These are phyloP conservation scores for Schizaphis graminum DNA, from an alignment of 2,888 invertebrate species.

Conservation along the genomic window DNA sequence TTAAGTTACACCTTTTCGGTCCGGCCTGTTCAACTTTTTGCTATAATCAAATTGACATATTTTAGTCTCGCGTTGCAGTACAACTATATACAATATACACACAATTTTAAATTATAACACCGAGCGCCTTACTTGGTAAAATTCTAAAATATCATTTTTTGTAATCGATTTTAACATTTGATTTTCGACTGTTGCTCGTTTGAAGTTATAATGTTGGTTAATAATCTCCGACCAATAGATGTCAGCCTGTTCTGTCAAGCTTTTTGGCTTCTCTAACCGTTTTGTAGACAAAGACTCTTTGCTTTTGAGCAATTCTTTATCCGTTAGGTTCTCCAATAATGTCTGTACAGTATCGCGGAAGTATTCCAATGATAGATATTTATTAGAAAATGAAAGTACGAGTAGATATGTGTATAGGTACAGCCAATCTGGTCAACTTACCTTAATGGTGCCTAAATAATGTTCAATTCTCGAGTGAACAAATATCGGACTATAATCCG, in stretches of 20 bases:
- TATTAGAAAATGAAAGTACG: background rate
- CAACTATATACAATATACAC: background rate
- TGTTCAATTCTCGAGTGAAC: constrained; percentile 89
- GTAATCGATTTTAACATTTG: constrained; percentile 83
- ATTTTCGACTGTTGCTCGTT: constrained; percentile 87
- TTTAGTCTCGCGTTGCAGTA: background rate
- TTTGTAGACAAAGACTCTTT: constrained; percentile 85
- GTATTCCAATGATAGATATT: background rate
- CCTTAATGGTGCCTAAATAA: constrained; percentile 84
- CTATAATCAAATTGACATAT: constrained; percentile 71
- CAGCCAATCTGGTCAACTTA: constrained; percentile 71
- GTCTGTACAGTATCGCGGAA: constrained; percentile 74
- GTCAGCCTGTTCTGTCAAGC: constrained; percentile 79
- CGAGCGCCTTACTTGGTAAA: constrained; percentile 79
- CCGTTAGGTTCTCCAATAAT: constrained; percentile 79
- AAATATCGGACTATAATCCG: constrained; percentile 83
- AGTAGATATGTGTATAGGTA: background rate
- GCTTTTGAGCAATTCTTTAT: constrained; percentile 86
- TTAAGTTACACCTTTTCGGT: constrained; percentile 79
- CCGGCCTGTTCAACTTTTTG: constrained; percentile 77
- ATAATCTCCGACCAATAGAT: constrained; percentile 89
- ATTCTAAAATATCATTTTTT: constrained; percentile 84
- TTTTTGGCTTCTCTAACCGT: constrained; percentile 92
- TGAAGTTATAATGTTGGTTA: constrained; percentile 89
- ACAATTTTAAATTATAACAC: background rate